These are phyloP conservation scores for Saguinus midas DNA, from an alignment of 2,113 vertebrate species.

Conservation along the genomic window DNA sequence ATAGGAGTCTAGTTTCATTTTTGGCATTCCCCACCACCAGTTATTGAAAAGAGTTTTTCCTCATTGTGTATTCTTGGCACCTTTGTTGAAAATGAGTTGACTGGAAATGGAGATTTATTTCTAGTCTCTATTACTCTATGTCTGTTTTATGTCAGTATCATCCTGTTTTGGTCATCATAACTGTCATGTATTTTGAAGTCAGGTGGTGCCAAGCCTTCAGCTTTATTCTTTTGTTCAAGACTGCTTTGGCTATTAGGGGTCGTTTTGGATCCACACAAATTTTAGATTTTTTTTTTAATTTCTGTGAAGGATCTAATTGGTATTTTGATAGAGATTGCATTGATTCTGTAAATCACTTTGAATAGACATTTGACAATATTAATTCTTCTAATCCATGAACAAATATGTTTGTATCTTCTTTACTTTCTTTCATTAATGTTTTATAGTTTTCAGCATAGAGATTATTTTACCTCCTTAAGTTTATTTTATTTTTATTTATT, in stretches of 20 bases:
- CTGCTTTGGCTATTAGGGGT: background rate
- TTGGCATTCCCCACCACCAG: too few relatives aligned
- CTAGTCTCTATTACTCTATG: background rate
- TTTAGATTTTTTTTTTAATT: background rate
- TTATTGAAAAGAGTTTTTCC: too few relatives aligned
- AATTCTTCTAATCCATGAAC: background rate
- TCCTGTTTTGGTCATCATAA: background rate
- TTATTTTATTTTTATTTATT: background rate
- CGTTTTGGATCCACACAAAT: background rate
- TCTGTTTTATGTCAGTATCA: background rate
- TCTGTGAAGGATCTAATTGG: background rate
- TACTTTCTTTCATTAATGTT: background rate
- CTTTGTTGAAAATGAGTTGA: background rate
- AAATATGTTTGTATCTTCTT: background rate
- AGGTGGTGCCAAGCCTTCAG: background rate
- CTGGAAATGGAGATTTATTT: background rate
- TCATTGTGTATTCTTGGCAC: too few relatives aligned
- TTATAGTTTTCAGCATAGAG: background rate
- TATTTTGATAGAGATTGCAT: background rate
- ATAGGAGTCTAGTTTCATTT: background rate
- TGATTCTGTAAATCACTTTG: background rate
- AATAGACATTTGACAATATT: background rate
- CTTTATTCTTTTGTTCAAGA: background rate
- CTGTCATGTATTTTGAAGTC: background rate
- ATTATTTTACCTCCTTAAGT: background rate